These are phyloP conservation scores for Falco concolor DNA, from an alignment of 2,797 vertebrate genomes.

Conservation along the genomic window DNA sequence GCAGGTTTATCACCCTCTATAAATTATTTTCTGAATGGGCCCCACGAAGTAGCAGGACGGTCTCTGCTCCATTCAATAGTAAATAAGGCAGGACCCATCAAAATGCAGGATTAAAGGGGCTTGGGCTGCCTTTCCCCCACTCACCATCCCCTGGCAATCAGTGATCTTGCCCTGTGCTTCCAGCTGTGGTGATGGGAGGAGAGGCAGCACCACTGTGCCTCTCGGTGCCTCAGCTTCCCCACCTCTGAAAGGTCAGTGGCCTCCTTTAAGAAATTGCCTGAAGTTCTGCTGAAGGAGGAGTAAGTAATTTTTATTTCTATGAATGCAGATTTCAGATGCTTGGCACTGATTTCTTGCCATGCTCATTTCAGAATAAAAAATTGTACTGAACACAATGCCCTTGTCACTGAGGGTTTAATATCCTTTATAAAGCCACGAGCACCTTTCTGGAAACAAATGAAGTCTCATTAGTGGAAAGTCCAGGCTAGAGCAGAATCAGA, in stretches of 20 bases:
- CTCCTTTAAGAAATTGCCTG: background rate
- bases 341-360: background rate
- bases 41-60: background rate
- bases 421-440: background rate
- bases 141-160: accelerated
- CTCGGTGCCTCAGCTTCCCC: background rate
- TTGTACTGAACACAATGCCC: background rate
- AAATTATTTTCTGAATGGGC: background rate
- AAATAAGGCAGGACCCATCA: background rate
- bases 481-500: background rate
- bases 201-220: background rate
- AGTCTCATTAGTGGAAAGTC: background rate
- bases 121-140: background rate
- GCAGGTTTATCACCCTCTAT: background rate
- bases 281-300: background rate
- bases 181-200: background rate
- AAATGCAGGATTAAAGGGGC: background rate
- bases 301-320: background rate
- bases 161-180: background rate
- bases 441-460: conserved; percentile 18
- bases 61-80: background rate
- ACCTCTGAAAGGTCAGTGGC: background rate
- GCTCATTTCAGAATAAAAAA: background rate
- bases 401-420: background rate
- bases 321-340: background rate